Percentiles rank a stretch among this genome's conserved stretches.
Conservation (phyloP, 1,140 invertebrate species). For the Drosophila saltans region DNA sequence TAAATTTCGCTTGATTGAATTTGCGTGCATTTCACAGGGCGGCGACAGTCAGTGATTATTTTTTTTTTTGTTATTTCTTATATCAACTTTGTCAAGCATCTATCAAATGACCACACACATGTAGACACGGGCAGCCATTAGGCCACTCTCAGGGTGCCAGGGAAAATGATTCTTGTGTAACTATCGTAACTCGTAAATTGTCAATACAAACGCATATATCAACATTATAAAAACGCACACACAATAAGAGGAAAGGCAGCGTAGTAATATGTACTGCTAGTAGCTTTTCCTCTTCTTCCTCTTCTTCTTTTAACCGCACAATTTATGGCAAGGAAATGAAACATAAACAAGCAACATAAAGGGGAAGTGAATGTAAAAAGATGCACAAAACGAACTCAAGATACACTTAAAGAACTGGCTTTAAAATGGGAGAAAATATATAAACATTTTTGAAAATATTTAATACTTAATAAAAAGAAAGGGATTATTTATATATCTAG, state of each 20-base stretch:
- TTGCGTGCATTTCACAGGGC: slow-evolving; percentile 50
- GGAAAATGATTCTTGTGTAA: slow-evolving; percentile 38
- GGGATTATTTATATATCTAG: no score
- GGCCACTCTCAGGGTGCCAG: neutral
- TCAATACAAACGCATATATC: slow-evolving; percentile 47
- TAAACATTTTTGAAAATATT: no score
- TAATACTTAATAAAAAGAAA: no score
- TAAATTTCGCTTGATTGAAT: slow-evolving; percentile 77
- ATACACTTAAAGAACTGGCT: slow-evolving; percentile 30
- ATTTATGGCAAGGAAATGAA: slow-evolving; percentile 70
- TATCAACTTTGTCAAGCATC: slow-evolving; percentile 27
- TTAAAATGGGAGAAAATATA: no score
- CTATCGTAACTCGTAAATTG: slow-evolving; percentile 33
- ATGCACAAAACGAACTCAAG: slow-evolving; percentile 17
- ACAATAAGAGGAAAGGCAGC: slow-evolving; percentile 16
- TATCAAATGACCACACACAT: slow-evolving; percentile 53
- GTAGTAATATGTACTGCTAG: slow-evolving; percentile 11
- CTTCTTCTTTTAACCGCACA: slow-evolving; percentile 40
- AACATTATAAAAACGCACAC: slow-evolving; percentile 56
- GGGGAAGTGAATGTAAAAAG: neutral
- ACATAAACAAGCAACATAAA: slow-evolving; percentile 51
- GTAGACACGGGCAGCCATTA: neutral
- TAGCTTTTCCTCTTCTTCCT: slow-evolving; percentile 9
- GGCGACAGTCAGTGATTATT: slow-evolving; percentile 6
- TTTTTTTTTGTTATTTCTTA: slow-evolving; percentile 26